phyloP scores from a whole-genome alignment of 1,140 invertebrate genomes.

The Orussus abietinus region DNA sequence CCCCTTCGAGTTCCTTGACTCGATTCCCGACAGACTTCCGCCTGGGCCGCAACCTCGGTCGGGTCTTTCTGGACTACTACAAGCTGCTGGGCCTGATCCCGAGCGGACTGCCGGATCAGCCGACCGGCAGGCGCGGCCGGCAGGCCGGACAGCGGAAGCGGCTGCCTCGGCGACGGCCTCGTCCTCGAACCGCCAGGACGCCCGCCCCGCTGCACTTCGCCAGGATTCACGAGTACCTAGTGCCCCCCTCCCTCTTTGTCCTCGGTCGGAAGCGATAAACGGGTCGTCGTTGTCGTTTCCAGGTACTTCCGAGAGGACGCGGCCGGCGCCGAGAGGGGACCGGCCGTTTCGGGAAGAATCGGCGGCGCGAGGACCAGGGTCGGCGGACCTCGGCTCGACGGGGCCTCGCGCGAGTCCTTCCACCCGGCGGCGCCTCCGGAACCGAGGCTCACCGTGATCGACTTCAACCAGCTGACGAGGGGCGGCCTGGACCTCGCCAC shows the following conservation, averaged over 20 bases:
- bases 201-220: conserved; percentile 58
- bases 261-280: neutral
- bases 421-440: conserved; percentile 44
- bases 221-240: conserved; percentile 58
- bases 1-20: no score
- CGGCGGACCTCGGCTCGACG: no score
- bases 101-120: conserved; percentile 53
- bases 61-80: conserved; percentile 79
- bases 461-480: conserved; percentile 67
- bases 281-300: conserved; percentile 7
- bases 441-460: conserved; percentile 66
- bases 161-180: conserved; percentile 52
- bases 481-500: conserved; percentile 55
- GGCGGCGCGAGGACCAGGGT: no score
- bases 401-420: conserved; percentile 34
- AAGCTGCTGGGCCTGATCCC: conserved; percentile 68
- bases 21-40: conserved; percentile 50
- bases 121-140: conserved; percentile 51
- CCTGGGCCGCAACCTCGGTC: conserved; percentile 71
- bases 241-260: conserved; percentile 4
- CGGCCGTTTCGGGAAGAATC: no score
- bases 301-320: conserved; percentile 40
- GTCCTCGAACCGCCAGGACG: conserved; percentile 55
- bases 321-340: conserved; percentile 26
- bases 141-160: conserved; percentile 54